Evolutionary conservation across 2,888 invertebrate genomes (phyloP).

Genomic region (Stenodera caucasica): DNA sequence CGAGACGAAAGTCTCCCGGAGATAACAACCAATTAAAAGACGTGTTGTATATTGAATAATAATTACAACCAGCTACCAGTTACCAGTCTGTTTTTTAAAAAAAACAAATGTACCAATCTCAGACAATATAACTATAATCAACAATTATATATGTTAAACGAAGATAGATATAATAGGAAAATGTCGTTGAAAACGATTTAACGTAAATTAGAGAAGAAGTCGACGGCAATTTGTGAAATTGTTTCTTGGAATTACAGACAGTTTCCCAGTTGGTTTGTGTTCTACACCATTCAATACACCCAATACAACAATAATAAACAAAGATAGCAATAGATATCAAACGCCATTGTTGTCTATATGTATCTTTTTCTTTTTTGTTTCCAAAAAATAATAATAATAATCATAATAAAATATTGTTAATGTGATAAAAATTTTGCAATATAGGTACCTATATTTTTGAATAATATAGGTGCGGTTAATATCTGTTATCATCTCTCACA

Average conservation of each 20-base stretch:
- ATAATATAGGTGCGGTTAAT: too few species aligned
- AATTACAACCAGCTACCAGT: constrained; percentile 53
- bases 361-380: neutral
- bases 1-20: constrained; percentile 24
- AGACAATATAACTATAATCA: constrained; percentile 4
- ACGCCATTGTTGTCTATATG: constrained; percentile 27
- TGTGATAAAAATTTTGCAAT: too few species aligned
- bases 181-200: constrained; percentile 16
- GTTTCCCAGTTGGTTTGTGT: constrained; percentile 31
- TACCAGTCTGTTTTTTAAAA: constrained; percentile 34
- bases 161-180: constrained; percentile 14
- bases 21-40: constrained; percentile 58
- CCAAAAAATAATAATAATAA: neutral
- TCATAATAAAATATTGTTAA: too few species aligned
- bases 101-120: constrained; percentile 29
- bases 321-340: constrained; percentile 10
- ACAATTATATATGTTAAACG: constrained; percentile 14
- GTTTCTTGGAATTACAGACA: constrained; percentile 52
- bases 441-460: too few species aligned
- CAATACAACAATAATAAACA: constrained; percentile 7
- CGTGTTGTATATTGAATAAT: constrained; percentile 58
- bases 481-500: neutral
- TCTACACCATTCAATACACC: constrained; percentile 17
- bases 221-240: constrained; percentile 57
- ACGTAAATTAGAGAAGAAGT: constrained; percentile 50